A percentile compares a stretch with the other conserved stretches of the same genome.
Conservation (phyloP, 2,113 vertebrate genomes). For the Axis porcinus region DNA sequence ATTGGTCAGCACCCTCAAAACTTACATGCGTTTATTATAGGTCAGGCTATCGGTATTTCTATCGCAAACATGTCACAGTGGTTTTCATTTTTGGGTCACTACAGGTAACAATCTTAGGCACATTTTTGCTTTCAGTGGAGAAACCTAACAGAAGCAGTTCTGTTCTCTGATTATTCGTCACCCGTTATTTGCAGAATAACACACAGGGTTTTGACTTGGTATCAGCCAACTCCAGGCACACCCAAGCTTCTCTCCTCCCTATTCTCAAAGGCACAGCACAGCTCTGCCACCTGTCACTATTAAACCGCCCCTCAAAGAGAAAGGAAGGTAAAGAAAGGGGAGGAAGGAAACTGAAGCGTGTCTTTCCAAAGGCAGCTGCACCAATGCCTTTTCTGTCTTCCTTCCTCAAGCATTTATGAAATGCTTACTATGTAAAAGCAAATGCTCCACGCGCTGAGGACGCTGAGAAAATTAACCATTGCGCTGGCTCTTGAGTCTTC, state of each 20-base stretch:
- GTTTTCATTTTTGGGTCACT: not conserved
- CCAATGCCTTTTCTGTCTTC: not conserved
- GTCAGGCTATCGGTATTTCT: not conserved
- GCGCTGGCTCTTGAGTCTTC: not conserved
- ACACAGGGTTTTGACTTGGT: not conserved
- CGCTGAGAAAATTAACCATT: not conserved
- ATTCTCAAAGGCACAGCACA: not conserved
- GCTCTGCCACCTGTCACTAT: not conserved
- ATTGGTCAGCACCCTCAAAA: not conserved
- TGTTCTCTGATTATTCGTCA: not conserved
- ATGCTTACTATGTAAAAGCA: not conserved
- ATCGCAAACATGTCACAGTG: not conserved
- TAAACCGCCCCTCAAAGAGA: not conserved
- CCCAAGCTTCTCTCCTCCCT: not conserved
- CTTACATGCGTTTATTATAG: not conserved
- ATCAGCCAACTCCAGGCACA: not conserved
- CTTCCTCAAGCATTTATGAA: not conserved
- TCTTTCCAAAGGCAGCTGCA: not conserved
- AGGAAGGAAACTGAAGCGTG: not conserved
- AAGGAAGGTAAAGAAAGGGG: not conserved
- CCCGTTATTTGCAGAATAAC: not conserved
- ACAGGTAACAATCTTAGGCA: not conserved
- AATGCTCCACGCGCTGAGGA: not conserved
- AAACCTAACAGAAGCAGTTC: not conserved
- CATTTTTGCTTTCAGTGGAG: not conserved